Evolutionary conservation across 1,140 invertebrate genomes (phyloP).

Genomic region (Macrobrachium rosenbergii): DNA sequence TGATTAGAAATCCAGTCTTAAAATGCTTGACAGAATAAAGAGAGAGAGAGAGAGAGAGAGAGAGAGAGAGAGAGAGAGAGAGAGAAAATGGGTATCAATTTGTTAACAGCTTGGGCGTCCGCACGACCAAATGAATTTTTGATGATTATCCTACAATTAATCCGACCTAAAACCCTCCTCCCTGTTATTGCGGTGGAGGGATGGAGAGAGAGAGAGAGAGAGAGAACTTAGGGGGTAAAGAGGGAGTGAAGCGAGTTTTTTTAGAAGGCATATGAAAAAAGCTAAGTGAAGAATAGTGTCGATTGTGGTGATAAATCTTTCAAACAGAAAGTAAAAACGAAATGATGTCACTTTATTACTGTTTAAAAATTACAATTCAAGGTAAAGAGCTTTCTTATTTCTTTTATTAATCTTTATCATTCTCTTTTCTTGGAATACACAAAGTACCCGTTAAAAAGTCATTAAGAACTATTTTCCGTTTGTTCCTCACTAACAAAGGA

Average conservation of each 20-base stretch:
- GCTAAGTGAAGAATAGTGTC: background rate
- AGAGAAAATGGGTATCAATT: slow-evolving; percentile 18
- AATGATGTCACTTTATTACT: too few species aligned
- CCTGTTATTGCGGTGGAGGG: slow-evolving; percentile 42
- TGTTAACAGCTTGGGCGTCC: background rate
- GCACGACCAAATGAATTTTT: slow-evolving; percentile 40
- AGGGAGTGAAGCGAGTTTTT: background rate
- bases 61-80: background rate
- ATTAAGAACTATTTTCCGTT: too few species aligned
- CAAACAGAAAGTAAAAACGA: too few species aligned
- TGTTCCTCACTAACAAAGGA: too few species aligned
- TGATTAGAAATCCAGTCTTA: background rate
- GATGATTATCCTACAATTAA: slow-evolving; percentile 43
- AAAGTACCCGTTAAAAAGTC: too few species aligned
- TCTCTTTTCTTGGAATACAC: too few species aligned
- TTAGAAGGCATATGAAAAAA: too few species aligned
- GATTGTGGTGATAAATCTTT: background rate
- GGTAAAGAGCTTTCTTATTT: too few species aligned
- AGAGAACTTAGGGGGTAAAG: slow-evolving; percentile 6
- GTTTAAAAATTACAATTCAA: too few species aligned
- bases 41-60: background rate
- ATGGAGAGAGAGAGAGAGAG: slow-evolving; percentile 8
- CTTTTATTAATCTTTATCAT: too few species aligned
- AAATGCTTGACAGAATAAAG: background rate
- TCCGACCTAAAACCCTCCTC: slow-evolving; percentile 40